phyloP scores from a whole-genome alignment of 2,113 vertebrate genomes.

The Elachura formosa region DNA sequence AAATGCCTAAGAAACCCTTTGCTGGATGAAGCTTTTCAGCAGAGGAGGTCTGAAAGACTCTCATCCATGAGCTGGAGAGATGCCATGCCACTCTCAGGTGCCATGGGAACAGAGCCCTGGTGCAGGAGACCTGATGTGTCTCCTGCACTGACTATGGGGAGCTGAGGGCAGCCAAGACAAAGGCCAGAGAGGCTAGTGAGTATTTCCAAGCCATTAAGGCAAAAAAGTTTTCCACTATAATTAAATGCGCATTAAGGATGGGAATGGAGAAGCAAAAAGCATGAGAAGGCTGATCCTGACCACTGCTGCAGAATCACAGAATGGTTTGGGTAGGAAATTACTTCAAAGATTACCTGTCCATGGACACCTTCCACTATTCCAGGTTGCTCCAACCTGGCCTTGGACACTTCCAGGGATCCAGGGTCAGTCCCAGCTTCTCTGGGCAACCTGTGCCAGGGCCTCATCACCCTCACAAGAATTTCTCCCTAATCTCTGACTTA shows the following conservation, averaged over 20 bases:
- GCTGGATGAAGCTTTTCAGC: neutral
- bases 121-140: neutral
- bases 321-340: neutral
- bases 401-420: neutral
- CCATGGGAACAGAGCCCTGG: rapidly evolving
- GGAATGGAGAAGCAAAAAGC: neutral
- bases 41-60: neutral
- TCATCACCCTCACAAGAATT: neutral
- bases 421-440: neutral
- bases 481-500: neutral
- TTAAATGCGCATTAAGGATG: rapidly evolving
- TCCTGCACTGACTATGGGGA: neutral
- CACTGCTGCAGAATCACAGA: neutral
- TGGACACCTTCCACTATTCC: neutral
- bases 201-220: neutral
- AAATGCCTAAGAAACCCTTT: neutral
- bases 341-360: neutral
- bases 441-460: neutral
- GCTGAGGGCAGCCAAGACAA: neutral
- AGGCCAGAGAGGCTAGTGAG: neutral
- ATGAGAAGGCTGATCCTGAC: neutral
- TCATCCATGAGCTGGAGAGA: neutral
- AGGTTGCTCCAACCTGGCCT: neutral
- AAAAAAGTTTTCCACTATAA: neutral
- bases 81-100: too few relatives aligned